phyloP scores from a whole-genome alignment of 1,140 invertebrate genomes.

The Calephelis virginiensis region DNA sequence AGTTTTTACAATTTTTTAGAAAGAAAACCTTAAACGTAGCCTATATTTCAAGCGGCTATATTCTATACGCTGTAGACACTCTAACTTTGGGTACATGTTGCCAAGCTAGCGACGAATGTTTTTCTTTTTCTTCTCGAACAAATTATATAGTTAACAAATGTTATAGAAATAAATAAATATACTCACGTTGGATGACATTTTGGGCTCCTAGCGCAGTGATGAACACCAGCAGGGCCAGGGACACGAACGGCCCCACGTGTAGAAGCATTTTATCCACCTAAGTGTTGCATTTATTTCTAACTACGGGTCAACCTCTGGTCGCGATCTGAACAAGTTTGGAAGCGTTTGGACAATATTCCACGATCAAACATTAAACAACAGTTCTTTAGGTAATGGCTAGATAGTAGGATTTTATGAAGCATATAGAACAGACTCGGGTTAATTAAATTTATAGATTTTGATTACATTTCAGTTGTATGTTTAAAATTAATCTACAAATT shows the following conservation, averaged over 20 bases:
- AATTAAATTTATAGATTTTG: too few relatives aligned
- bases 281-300: conserved; percentile 36
- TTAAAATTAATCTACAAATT: too few relatives aligned
- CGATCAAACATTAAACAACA: not conserved
- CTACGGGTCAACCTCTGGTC: not conserved
- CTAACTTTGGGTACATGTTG: too few relatives aligned
- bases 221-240: conserved; percentile 35
- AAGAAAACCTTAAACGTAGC: too few relatives aligned
- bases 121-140: not conserved
- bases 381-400: not conserved
- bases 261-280: conserved; percentile 39
- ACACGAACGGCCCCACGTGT: conserved; percentile 37
- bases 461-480: too few relatives aligned
- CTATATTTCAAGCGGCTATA: too few relatives aligned
- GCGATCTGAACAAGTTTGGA: conserved; percentile 5
- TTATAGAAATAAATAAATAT: conserved; percentile 6
- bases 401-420: not conserved
- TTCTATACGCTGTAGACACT: too few relatives aligned
- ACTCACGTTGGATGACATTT: conserved; percentile 47
- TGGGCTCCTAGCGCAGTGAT: conserved; percentile 33
- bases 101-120: too few relatives aligned
- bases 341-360: not conserved
- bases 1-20: too few relatives aligned
- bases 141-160: not conserved
- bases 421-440: not conserved